These are phyloP conservation scores for Leptopilina drosophilae DNA, from an alignment of 2,888 invertebrate genomes.

Conservation along the genomic window DNA sequence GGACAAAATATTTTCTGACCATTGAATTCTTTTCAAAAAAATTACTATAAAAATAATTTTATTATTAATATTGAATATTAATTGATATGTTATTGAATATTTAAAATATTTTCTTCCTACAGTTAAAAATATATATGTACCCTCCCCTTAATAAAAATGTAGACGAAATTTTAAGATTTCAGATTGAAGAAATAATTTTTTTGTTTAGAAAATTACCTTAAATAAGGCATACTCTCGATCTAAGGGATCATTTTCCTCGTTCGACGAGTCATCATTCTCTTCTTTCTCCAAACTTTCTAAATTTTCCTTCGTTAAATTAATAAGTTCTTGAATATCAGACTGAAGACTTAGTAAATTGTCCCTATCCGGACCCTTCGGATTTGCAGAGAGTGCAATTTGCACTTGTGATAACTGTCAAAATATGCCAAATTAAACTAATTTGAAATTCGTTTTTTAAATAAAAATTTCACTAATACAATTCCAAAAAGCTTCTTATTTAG, in stretches of 20 bases:
- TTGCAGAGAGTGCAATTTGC: constrained; percentile 79
- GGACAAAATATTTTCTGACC: no score
- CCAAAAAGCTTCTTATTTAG: no score
- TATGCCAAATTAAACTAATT: constrained; percentile 27
- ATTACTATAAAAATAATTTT: no score
- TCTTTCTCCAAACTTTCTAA: constrained; percentile 70
- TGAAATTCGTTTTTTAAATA: not conserved
- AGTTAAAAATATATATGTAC: no score
- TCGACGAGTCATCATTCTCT: constrained; percentile 57
- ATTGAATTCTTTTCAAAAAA: no score
- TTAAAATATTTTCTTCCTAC: no score
- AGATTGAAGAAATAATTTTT: no score
- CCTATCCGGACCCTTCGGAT: constrained; percentile 78
- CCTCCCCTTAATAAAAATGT: no score
- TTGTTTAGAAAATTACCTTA: constrained; percentile 78
- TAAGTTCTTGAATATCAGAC: constrained; percentile 83
- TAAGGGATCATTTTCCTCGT: constrained; percentile 71
- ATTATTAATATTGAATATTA: no score
- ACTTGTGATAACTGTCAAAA: constrained; percentile 81
- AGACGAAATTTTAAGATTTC: no score
- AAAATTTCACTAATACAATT: not conserved
- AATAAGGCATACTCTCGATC: constrained; percentile 83
- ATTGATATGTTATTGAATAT: no score
- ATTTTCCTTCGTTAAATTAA: constrained; percentile 83
- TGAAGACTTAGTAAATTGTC: constrained; percentile 81